Percentiles rank a stretch among this genome's conserved stretches.
Evolutionary conservation across 37 sponge, comb jelly and placozoan species (phyloP).

Genomic region (Haliclona indistincta): DNA sequence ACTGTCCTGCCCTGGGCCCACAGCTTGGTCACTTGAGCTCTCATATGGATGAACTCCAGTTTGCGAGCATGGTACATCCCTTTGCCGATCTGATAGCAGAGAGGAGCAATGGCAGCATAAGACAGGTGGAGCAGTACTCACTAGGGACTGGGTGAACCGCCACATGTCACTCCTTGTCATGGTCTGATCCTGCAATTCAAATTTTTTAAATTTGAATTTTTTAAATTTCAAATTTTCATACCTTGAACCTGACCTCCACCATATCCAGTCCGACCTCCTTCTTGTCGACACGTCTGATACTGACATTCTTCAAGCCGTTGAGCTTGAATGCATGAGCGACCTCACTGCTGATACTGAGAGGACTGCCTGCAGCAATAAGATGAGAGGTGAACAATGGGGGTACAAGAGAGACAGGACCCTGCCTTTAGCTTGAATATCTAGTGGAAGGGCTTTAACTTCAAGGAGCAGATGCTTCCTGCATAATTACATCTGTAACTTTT

Average conservation of each 20-base stretch:
- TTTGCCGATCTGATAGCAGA: slow-evolving; percentile 24
- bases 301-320: slow-evolving; percentile 36
- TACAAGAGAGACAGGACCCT: not conserved
- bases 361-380: slow-evolving; percentile 32
- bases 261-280: slow-evolving; percentile 54
- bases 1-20: slow-evolving; percentile 57
- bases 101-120: not conserved
- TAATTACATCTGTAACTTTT: not conserved
- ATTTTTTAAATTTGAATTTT: not conserved
- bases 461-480: slow-evolving; percentile 27
- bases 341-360: slow-evolving; percentile 56
- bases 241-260: slow-evolving; percentile 61
- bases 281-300: slow-evolving; percentile 50
- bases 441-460: slow-evolving; percentile 47
- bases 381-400: not conserved
- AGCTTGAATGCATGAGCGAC: slow-evolving; percentile 57
- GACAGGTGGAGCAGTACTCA: slow-evolving; percentile 35
- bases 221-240: not conserved
- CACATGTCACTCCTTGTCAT: slow-evolving; percentile 87
- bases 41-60: slow-evolving; percentile 36
- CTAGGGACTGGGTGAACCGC: slow-evolving; percentile 73
- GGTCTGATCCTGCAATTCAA: slow-evolving; percentile 47
- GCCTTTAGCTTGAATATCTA: slow-evolving; percentile 70
- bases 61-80: slow-evolving; percentile 47
- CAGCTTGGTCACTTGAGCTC: slow-evolving; percentile 25